Percentiles rank a stretch among this genome's conserved stretches.
Evolutionary conservation across 2,888 invertebrate species (phyloP).

Genomic region (Oligia strigilis): DNA sequence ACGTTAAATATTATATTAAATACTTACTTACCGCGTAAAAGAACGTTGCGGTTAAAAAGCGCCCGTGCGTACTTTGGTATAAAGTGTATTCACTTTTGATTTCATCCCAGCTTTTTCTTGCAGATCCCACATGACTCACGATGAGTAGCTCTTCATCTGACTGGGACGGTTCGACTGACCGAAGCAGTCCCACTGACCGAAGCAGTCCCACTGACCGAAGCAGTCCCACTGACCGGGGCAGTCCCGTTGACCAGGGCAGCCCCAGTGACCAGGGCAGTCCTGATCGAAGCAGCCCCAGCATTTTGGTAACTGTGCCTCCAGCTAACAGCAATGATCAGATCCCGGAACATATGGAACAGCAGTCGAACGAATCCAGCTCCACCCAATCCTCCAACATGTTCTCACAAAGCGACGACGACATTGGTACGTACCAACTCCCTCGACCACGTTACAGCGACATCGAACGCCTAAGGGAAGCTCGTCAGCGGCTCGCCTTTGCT

Average conservation of each 20-base stretch:
- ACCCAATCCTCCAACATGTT: neutral
- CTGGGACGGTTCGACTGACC: neutral
- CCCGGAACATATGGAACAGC: neutral
- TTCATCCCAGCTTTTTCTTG: slow-evolving; percentile 13
- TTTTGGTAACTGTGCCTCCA: slow-evolving; percentile 29
- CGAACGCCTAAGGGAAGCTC: neutral
- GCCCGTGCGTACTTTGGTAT: neutral
- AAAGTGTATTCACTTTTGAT: neutral
- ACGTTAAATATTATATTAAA: too few relatives aligned
- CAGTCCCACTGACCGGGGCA: too few relatives aligned
- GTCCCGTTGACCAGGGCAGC: too few relatives aligned
- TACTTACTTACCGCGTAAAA: too few relatives aligned
- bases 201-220: too few relatives aligned
- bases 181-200: slow-evolving; percentile 45
- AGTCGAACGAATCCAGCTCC: neutral
- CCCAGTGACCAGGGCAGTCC: neutral
- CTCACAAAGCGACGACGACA: neutral
- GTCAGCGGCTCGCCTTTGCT: neutral
- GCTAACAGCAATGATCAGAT: too few relatives aligned
- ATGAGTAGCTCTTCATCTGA: slow-evolving; percentile 17
- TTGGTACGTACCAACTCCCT: neutral
- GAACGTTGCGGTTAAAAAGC: neutral
- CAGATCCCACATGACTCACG: slow-evolving; percentile 20
- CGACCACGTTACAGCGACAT: neutral
- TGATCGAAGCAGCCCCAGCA: slow-evolving; percentile 59